A percentile compares a stretch with the other conserved stretches of the same genome.
Evolutionary conservation across 2,797 vertebrate genomes (phyloP).

Genomic region (Mormyrops attenuatus): DNA sequence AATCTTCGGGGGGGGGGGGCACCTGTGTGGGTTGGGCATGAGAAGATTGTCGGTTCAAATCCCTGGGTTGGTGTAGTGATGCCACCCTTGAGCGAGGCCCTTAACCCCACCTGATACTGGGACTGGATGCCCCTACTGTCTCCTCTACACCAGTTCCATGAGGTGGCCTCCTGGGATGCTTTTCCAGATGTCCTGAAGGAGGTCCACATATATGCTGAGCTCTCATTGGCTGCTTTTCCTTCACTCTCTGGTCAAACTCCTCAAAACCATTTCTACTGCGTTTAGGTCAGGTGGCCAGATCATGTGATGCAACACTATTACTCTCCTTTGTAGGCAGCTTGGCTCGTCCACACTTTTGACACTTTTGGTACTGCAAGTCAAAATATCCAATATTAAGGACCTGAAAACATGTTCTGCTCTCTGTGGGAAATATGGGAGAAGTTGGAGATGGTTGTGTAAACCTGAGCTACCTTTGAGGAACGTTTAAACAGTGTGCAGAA

Average conservation of each 20-base stretch:
- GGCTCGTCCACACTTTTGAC: background rate
- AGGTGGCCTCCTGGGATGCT: background rate
- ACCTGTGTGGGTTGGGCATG: background rate
- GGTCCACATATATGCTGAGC: background rate
- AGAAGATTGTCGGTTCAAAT: background rate
- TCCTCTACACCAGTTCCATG: background rate
- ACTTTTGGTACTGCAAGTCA: background rate
- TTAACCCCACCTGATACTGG: background rate
- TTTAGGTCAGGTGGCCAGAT: background rate
- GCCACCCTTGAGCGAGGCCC: background rate
- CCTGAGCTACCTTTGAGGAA: background rate
- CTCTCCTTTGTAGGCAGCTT: background rate
- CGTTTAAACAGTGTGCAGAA: background rate
- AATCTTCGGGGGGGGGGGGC: background rate
- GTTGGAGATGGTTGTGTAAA: background rate
- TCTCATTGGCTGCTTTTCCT: background rate
- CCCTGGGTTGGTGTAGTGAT: background rate
- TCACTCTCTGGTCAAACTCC: background rate
- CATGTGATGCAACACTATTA: background rate
- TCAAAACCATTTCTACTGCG: background rate
- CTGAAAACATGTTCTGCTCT: background rate
- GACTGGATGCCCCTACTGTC: background rate
- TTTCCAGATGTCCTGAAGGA: background rate
- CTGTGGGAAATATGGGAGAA: background rate
- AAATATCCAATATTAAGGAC: background rate